A percentile compares a stretch with the other conserved stretches of the same genome.
phyloP scores from a whole-genome alignment of 2,797 vertebrate genomes.

The Sylvia borin region DNA sequence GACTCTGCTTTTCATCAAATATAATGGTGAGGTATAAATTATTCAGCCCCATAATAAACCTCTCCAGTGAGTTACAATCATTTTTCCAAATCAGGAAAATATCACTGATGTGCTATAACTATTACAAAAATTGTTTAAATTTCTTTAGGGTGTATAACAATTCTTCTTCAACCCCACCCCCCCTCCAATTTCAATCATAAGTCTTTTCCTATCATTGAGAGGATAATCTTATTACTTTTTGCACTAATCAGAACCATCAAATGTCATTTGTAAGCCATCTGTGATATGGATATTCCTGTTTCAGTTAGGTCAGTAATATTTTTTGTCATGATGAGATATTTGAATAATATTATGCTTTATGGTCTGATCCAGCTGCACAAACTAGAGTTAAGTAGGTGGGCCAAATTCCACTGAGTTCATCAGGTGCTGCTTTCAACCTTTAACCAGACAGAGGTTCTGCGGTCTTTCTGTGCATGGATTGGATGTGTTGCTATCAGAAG shows the following conservation, averaged over 20 bases:
- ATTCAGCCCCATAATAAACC: conserved; percentile 68
- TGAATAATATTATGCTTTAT: background rate
- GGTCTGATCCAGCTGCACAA: background rate
- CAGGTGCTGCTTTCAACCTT: background rate
- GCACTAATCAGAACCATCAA: background rate
- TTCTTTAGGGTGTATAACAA: conserved; percentile 58
- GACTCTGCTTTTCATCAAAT: conserved; percentile 57
- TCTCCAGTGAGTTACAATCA: conserved; percentile 42
- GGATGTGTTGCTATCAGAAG: background rate
- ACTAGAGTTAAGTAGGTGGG: background rate
- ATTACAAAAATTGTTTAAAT: conserved; percentile 68
- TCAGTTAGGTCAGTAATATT: background rate
- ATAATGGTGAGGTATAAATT: conserved; percentile 58
- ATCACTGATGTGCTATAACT: conserved; percentile 48
- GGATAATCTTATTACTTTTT: background rate
- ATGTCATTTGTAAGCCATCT: background rate
- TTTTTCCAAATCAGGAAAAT: conserved; percentile 68
- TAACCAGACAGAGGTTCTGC: background rate
- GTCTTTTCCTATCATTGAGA: background rate
- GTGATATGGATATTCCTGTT: background rate
- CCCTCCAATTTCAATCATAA: background rate
- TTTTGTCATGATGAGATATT: background rate
- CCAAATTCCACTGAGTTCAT: background rate
- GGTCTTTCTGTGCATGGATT: background rate
- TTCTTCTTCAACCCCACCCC: conserved; percentile 4